Evolutionary conservation across 2,113 vertebrate genomes (phyloP), one percentile per base, ranked within the genome.

Genomic region (Merops nubicus): DNA sequence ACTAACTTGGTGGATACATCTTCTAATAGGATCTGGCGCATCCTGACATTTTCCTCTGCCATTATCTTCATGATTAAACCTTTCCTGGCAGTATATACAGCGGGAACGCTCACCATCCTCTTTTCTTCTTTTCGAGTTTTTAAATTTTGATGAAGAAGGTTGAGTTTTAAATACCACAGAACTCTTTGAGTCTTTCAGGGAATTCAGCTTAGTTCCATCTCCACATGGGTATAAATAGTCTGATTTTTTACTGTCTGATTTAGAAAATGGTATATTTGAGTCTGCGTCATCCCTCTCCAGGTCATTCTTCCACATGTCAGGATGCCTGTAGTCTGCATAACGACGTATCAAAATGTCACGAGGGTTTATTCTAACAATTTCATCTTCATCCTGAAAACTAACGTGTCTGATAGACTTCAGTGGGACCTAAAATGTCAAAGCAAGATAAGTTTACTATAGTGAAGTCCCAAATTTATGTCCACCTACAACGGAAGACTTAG

Each of bases 11-110:
- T 99, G 99, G 97, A 99, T 99, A 98, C 99, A 99, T 98, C 99
- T 99, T 96, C 98, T 99, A 97, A 99, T 99, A 64, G 99, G 99
- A 97, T 99, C 99, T 14, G 99, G 99, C 4, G 99, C 99, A 89
- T 99, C 99, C 89, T 99, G 99, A 97, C 99, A 99, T 97, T 99
- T 99, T 21, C 99, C 99, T 90, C 99, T 98, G 95, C 99, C 98
- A 88, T 99, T 99, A 98, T 99, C 99, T 97, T 99, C 99, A 54
- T 99, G 99, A 98, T 99, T 99, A 97, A 99, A 99, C 98, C 99
- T 99, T 93, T 99, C 99, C 79, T 99, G 99, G 97, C 99, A 99
- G 98, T 99, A 99, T 94, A 99, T 98, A 92, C 99, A 99, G 96
- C 99, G 99, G 42, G 99, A 99, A 36, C 99, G 99, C 96, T 99